Conservation (phyloP, 2,888 invertebrate genomes). For the Mycalesis mineus region DNA sequence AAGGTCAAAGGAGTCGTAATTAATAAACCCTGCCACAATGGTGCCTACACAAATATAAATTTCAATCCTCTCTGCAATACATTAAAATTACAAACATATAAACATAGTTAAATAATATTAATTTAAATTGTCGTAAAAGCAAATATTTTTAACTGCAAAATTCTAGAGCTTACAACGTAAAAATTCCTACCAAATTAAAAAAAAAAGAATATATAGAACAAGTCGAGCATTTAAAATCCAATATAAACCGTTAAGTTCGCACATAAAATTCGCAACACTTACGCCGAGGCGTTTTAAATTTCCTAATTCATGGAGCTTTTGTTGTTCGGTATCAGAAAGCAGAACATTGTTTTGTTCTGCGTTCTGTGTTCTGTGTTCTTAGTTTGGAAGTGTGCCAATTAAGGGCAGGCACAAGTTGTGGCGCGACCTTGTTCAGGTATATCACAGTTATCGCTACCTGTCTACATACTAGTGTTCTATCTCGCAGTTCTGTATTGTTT, state of each 20-base stretch:
- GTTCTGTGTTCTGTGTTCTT: not conserved
- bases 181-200: no score
- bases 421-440: constrained; percentile 8
- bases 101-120: no score
- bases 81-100: no score
- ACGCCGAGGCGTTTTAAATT: not conserved
- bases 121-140: no score
- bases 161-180: no score
- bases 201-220: not conserved
- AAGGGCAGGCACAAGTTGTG: not conserved
- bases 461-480: not conserved
- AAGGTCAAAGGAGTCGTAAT: no score
- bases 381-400: constrained; percentile 9
- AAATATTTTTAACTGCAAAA: no score
- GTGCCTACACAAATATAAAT: no score
- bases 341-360: constrained; percentile 6
- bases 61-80: no score
- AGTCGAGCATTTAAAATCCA: not conserved
- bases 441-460: constrained; percentile 4
- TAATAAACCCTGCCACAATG: no score
- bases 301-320: not conserved
- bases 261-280: not conserved
- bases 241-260: not conserved
- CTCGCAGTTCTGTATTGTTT: constrained; percentile 2
- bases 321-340: constrained; percentile 6